A percentile compares a stretch with the other conserved stretches of the same genome.
phyloP scores from a whole-genome alignment of 2,113 vertebrate species.

The Brachypodius melanocephalos region DNA sequence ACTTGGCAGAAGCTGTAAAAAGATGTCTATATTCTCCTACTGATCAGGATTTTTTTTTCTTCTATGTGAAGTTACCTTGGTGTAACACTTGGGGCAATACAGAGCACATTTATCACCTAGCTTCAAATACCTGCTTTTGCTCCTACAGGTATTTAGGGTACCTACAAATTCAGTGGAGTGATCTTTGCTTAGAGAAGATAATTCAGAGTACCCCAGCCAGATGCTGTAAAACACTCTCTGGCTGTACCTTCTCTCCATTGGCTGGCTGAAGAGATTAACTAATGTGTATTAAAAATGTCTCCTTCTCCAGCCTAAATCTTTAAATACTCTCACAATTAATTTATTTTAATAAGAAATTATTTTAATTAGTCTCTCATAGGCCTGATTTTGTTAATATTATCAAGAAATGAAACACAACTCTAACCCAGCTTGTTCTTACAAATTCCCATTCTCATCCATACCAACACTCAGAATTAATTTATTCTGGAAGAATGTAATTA shows the following conservation, averaged over 20 bases:
- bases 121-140: not conserved
- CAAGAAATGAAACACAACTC: not conserved
- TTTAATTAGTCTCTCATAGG: not conserved
- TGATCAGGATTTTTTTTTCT: not conserved
- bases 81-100: not conserved
- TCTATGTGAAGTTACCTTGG: not conserved
- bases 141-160: not conserved
- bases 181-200: not conserved
- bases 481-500: not conserved
- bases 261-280: not conserved
- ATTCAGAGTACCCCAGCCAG: not conserved
- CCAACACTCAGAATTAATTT: not conserved
- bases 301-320: not conserved
- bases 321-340: not conserved
- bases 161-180: not conserved
- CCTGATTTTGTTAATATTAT: not conserved
- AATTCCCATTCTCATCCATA: not conserved
- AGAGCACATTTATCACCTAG: not conserved
- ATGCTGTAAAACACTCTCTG: not conserved
- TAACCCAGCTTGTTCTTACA: not conserved
- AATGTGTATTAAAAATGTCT: not conserved
- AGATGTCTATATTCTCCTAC: not conserved
- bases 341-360: not conserved
- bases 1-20: not conserved
- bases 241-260: not conserved